Conservation (phyloP, 2,888 invertebrate genomes). For the Xylophagus ater region DNA sequence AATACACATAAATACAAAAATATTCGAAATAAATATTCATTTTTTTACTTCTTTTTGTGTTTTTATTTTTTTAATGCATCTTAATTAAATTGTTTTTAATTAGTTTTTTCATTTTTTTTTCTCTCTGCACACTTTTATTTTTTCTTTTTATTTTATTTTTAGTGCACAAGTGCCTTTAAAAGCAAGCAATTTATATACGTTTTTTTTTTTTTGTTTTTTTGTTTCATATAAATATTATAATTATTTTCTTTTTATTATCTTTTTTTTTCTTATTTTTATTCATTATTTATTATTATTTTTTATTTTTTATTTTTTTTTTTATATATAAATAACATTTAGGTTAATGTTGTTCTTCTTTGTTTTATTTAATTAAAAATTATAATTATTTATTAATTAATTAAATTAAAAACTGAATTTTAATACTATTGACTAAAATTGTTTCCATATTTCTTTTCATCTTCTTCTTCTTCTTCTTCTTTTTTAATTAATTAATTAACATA, state of each 20-base stretch:
- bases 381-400: conserved; percentile 1
- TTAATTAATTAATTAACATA: too few species aligned
- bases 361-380: conserved; percentile 1
- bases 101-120: conserved; percentile 1
- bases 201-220: background rate
- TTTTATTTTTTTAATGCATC: too few species aligned
- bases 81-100: background rate
- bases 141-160: conserved; percentile 1
- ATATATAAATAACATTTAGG: conserved; percentile 10
- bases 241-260: conserved; percentile 6
- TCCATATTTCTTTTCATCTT: too few species aligned
- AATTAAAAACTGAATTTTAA: conserved; percentile 6
- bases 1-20: too few species aligned
- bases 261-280: conserved; percentile 9
- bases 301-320: conserved; percentile 5
- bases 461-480: too few species aligned
- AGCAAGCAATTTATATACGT: background rate
- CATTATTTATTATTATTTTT: conserved; percentile 12
- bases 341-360: conserved; percentile 9
- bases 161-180: conserved; percentile 5
- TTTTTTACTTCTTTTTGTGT: background rate
- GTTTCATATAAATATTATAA: conserved; percentile 1
- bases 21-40: background rate
- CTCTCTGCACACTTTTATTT: background rate
- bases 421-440: conserved; percentile 5